Conservation (phyloP, 2,113 vertebrate species). For the Pionites leucogaster region DNA sequence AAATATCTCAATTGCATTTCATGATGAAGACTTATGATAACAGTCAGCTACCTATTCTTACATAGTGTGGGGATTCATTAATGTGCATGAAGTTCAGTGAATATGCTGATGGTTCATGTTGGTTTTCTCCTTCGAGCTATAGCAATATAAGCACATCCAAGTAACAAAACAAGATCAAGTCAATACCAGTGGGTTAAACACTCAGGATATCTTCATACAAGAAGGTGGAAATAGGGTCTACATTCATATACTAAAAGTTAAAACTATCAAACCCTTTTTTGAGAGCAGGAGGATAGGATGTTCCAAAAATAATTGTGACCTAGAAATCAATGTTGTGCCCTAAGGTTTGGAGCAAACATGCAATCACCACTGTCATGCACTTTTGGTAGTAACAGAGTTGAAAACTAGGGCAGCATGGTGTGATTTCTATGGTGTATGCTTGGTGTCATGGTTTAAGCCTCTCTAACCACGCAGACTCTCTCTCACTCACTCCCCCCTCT, state of each 20-base stretch:
- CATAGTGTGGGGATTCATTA: neutral
- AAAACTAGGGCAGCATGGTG: neutral
- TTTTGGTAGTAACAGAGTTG: neutral
- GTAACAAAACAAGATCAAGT: neutral
- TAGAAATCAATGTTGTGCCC: slow-evolving; percentile 35
- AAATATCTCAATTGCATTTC: neutral
- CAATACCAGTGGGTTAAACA: neutral
- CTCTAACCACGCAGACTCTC: no score
- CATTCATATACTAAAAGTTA: neutral
- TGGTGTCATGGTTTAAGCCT: no score
- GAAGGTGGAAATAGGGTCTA: neutral
- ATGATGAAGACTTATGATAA: neutral
- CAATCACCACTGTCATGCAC: neutral
- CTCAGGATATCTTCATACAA: neutral
- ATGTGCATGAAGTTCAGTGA: neutral
- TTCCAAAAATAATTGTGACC: neutral
- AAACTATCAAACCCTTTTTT: neutral
- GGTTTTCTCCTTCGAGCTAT: neutral
- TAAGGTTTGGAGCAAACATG: neutral
- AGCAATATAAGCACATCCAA: neutral
- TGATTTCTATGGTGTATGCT: neutral
- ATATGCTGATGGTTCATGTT: no score
- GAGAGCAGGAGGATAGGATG: neutral
- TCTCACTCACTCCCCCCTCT: no score
- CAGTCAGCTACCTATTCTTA: neutral